phyloP scores from a whole-genome alignment of 2,797 vertebrate species.

The Bovichtus diacanthus region DNA sequence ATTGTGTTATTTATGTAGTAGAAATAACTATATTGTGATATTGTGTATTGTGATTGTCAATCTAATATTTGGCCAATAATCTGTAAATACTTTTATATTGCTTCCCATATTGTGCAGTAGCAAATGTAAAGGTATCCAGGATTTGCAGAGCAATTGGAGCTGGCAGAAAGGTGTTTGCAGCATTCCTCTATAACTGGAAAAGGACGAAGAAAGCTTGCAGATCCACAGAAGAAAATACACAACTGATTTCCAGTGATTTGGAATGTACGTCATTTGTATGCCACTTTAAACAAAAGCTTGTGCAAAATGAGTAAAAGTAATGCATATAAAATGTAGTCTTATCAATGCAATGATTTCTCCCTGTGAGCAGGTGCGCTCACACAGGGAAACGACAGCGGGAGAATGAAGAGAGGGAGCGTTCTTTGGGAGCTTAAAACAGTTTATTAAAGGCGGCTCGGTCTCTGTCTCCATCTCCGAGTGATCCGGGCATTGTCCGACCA shows the following conservation, averaged over 20 bases:
- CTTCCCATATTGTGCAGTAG: slow-evolving; percentile 5
- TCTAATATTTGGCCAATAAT: neutral
- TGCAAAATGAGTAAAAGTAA: neutral
- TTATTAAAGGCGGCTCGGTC: no score
- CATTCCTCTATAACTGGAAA: neutral
- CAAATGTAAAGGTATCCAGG: neutral
- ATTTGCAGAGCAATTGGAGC: neutral
- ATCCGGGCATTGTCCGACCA: no score
- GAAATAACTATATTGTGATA: neutral
- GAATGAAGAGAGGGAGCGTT: no score
- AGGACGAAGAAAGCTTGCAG: no score
- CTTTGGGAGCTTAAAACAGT: no score
- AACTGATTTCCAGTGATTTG: neutral
- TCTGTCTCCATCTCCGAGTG: no score
- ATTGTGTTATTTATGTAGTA: neutral
- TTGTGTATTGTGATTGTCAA: no score
- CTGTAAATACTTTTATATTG: neutral
- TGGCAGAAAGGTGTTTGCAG: neutral
- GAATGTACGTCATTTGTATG: neutral
- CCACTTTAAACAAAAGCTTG: neutral
- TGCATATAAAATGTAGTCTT: no score
- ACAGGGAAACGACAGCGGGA: no score
- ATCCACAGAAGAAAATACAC: neutral
- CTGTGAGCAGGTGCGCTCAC: no score
- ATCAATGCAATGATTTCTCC: no score